Evolutionary conservation across 2,888 invertebrate genomes (phyloP).

Genomic region (Noctua pronuba): DNA sequence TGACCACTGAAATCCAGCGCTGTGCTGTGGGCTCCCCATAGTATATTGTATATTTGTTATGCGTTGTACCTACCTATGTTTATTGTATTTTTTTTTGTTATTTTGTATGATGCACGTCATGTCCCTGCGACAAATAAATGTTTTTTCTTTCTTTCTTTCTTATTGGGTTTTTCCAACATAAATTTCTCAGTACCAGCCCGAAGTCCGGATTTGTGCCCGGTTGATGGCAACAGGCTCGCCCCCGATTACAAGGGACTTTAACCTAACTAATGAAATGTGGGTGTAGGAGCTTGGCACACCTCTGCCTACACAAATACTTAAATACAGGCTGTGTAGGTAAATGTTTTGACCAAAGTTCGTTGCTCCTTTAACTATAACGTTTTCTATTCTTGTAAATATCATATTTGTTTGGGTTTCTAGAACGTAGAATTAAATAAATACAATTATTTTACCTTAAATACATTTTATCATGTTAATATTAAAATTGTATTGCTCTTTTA

Average conservation of each 20-base stretch:
- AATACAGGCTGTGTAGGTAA: background rate
- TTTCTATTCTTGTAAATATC: conserved; percentile 1
- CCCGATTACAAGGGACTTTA: background rate
- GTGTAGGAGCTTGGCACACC: background rate
- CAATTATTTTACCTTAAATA: background rate
- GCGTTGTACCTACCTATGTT: no score
- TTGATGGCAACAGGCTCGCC: background rate
- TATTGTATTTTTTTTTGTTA: no score
- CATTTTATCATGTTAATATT: background rate
- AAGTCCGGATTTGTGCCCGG: background rate
- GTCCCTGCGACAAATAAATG: no score
- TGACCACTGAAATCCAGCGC: no score
- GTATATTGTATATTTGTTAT: no score
- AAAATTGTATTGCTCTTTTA: background rate
- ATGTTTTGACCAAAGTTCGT: background rate
- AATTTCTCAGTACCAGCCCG: no score
- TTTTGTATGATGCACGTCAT: no score
- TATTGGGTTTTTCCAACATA: no score
- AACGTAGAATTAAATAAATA: background rate
- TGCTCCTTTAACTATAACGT: background rate
- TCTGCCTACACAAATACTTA: background rate
- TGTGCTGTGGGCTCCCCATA: no score
- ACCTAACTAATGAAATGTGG: background rate
- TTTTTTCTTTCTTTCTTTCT: no score
- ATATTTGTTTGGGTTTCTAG: background rate